Evolutionary conservation across 2,797 vertebrate species (phyloP).

Genomic region (Sebastiscus albofasciatus): DNA sequence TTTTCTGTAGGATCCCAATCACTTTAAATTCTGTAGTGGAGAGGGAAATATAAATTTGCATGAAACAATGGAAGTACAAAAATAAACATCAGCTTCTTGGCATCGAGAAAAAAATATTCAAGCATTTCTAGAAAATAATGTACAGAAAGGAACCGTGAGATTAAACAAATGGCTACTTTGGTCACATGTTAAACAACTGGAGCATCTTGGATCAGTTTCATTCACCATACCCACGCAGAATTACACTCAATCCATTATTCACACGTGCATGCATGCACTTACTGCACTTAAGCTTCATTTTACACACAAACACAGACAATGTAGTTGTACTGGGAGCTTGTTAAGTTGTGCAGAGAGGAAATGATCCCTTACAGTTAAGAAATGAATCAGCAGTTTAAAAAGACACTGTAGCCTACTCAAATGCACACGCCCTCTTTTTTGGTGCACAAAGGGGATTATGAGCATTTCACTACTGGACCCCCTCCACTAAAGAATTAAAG

Average conservation of each 20-base stretch:
- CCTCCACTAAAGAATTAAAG: constrained; percentile 67
- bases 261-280: constrained; percentile 68
- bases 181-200: constrained; percentile 78
- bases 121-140: constrained; percentile 83
- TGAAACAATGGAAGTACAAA: constrained; percentile 83
- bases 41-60: constrained; percentile 78
- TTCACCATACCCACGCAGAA: constrained; percentile 54
- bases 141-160: constrained; percentile 73
- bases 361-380: constrained; percentile 23
- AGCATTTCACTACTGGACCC: constrained; percentile 24
- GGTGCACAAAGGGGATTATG: constrained; percentile 24
- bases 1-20: constrained; percentile 64
- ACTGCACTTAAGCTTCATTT: constrained; percentile 53
- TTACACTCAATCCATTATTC: constrained; percentile 57
- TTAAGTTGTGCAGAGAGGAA: constrained; percentile 49
- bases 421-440: constrained; percentile 29
- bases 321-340: constrained; percentile 46
- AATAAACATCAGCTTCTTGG: constrained; percentile 86
- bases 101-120: constrained; percentile 82
- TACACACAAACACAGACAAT: constrained; percentile 58
- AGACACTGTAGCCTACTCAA: constrained; percentile 24
- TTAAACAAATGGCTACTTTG: constrained; percentile 81
- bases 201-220: constrained; percentile 62
- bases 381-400: constrained; percentile 31
- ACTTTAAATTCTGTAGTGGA: constrained; percentile 69